Evolutionary conservation across 2,888 invertebrate genomes (phyloP), one percentile per base, ranked within the genome.

Genomic region (Polymixis lichenea): DNA sequence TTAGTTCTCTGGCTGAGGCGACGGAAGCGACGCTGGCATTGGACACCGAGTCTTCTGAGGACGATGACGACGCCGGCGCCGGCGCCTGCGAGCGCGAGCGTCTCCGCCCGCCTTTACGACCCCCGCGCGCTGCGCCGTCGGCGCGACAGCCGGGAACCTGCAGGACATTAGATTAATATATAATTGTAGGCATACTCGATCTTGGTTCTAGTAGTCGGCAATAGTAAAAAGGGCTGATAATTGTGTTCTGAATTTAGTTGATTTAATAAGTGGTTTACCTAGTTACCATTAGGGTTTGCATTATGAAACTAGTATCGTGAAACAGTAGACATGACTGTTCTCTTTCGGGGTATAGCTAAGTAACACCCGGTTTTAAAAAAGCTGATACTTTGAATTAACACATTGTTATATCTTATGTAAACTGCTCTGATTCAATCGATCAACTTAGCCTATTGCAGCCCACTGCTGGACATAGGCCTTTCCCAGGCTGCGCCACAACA

Each of bases 21-120:
- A 96, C 93, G 1, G 95, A 95, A 0, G 95, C 96, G 0, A 96
- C 94, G 5, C 95, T 95, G 2, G 96, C 95, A 80, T 95, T 95
- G 19, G 96, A 96, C 0, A 95, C 94, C 0, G 94, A 93, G 86
- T 94, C 94, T 68, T 93, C 94, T 0, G 96, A 95, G 1, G 95
- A 95, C 0, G 96, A 96, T 0, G 96, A 96, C 0, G 95, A 93
- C 0, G 94, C 93, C 0, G 96, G 95, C 1, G 95, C 95, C 0
- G 96, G 93, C 0, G 96, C 96, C 25, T 95, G 96, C 2, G 95
- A 96, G 43, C 96, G 93, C 0, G 96, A 96, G 5, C 96, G 92
- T 0, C 95, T 92, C 2, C 95, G 92, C 0, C 95, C 94, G 2
- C 93, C 92, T 82, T 95, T 95, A 19, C 96, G 94, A 0, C 93